Evolutionary conservation across 2,797 vertebrate genomes (phyloP), one percentile per base, ranked within the genome.

Genomic region (Calcarius lapponicus): DNA sequence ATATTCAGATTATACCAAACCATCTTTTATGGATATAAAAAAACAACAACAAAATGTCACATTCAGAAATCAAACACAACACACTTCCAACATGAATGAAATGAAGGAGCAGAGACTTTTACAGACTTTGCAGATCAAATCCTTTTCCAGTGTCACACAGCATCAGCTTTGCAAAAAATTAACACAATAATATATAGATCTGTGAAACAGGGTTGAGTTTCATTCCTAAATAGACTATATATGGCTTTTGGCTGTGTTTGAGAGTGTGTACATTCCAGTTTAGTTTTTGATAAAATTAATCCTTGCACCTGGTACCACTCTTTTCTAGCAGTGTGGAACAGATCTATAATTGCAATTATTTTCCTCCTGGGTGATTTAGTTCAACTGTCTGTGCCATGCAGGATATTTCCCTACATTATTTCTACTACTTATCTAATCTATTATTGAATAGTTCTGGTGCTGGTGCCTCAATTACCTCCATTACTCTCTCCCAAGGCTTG

Each of bases 311-410:
- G 93, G 40, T 72, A 92, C 75, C 69, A 50, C 45, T 7, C 1
- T 65, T 95, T 93, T 47, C 50, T 67, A 62, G 75, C 62, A 58
- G 42, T 0, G 53, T 89, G 42, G 57, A 96, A 70, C 38, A 85
- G 75, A 95, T 97, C 92, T 91, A 95, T 96, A 96, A 93, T 81
- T 87, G 81, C 90, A 95, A 95, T 97, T 96, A 96, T 92, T 95
- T 88, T 93, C 64, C 90, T 95, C 94, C 32, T 91, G 90, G 80
- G 94, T 96, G 72, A 95, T 92, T 95, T 86, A 96, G 86, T 71
- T 95, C 84, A 94, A 25, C 61, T 78, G 92, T 66, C 71, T 60
- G 50, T 18, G 1, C 94, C 94, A 69, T 72, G 51, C 60, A 95
- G 67, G 60, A 89, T 95, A 95, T 92, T 92, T 22, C 70, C n/a